phyloP scores from a whole-genome alignment of 2,888 invertebrate genomes.

The Zonitis immaculata region DNA sequence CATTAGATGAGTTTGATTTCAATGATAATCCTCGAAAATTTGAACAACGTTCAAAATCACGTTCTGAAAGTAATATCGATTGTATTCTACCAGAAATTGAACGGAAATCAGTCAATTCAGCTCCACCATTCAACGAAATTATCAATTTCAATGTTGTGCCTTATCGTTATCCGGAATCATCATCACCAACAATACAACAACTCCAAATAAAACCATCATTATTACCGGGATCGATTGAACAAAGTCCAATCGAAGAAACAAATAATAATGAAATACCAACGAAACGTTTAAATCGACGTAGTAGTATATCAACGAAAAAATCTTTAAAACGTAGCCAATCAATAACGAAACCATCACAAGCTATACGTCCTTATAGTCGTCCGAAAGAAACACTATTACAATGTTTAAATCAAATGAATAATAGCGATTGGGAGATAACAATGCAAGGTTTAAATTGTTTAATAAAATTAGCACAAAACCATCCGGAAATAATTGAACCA shows the following conservation, averaged over 20 bases:
- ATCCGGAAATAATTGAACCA: slow-evolving; percentile 57
- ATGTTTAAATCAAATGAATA: slow-evolving; percentile 63
- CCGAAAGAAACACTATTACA: slow-evolving; percentile 62
- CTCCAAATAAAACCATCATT: slow-evolving; percentile 18
- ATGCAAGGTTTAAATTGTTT: slow-evolving; percentile 66
- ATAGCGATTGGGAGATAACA: slow-evolving; percentile 74
- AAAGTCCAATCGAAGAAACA: slow-evolving; percentile 21
- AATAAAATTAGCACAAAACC: slow-evolving; percentile 52
- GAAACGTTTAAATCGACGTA: slow-evolving; percentile 17
- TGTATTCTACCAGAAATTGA: slow-evolving; percentile 35
- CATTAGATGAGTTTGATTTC: slow-evolving; percentile 22
- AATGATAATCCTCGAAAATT: slow-evolving; percentile 17
- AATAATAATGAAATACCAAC: slow-evolving; percentile 21
- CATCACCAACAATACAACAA: slow-evolving; percentile 19
- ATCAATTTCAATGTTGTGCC: slow-evolving; percentile 12
- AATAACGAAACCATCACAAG: slow-evolving; percentile 21
- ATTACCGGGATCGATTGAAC: slow-evolving; percentile 32
- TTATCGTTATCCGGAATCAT: slow-evolving; percentile 24
- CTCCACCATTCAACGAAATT: slow-evolving; percentile 38
- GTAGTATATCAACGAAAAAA: background rate
- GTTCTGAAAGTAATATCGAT: slow-evolving; percentile 41
- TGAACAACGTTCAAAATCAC: slow-evolving; percentile 32
- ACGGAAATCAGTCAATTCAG: slow-evolving; percentile 42
- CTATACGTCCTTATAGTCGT: slow-evolving; percentile 54
- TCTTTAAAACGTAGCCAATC: slow-evolving; percentile 16